Evolutionary conservation across 1,140 invertebrate species (phyloP).

Genomic region (Rhagoletis pomonella): DNA sequence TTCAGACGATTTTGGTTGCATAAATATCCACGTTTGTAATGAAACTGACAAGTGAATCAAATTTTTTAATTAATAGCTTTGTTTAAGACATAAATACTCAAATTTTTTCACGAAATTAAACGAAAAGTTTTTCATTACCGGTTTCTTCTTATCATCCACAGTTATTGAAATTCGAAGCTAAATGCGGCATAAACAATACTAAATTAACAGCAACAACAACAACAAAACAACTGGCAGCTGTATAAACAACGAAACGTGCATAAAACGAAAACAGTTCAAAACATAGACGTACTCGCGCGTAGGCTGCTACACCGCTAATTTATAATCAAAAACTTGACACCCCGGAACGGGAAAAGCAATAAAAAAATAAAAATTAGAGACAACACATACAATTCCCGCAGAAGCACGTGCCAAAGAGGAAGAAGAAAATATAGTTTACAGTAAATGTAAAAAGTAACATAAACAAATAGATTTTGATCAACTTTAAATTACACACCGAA

Average conservation of each 20-base stretch:
- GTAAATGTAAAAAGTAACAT: neutral
- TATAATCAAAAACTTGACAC: slow-evolving; percentile 21
- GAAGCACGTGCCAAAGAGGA: slow-evolving; percentile 47
- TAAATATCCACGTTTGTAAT: neutral
- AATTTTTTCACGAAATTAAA: too few relatives aligned
- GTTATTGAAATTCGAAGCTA: neutral
- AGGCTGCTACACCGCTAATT: neutral
- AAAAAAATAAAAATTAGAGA: neutral
- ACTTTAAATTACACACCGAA: neutral
- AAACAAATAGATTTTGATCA: slow-evolving; percentile 9
- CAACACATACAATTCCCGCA: neutral
- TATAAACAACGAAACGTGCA: slow-evolving; percentile 30
- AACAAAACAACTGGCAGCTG: neutral
- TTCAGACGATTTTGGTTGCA: neutral
- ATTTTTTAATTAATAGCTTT: slow-evolving; percentile 6
- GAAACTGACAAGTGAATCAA: neutral
- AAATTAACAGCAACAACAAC: neutral
- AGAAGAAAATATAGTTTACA: neutral
- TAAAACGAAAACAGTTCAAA: slow-evolving; percentile 1
- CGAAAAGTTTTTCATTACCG: neutral
- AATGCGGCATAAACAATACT: neutral
- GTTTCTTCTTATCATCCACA: slow-evolving; percentile 14
- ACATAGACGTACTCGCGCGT: neutral
- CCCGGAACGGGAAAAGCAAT: neutral
- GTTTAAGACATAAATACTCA: neutral